These are phyloP conservation scores for Cepaea hortensis DNA, from an alignment of 2,888 invertebrate species.

Conservation along the genomic window DNA sequence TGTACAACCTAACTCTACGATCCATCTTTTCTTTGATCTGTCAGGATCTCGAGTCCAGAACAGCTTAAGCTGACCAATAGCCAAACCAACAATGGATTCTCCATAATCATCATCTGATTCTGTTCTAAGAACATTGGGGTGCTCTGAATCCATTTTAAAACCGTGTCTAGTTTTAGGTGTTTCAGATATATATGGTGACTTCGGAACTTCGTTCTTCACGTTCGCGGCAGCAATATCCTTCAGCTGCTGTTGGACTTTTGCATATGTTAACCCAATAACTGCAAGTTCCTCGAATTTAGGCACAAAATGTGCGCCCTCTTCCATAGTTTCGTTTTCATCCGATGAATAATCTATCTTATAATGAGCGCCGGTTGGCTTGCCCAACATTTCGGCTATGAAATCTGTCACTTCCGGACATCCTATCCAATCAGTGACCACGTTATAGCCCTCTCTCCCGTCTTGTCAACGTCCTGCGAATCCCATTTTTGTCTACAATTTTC, in stretches of 20 bases:
- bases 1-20: constrained; percentile 35
- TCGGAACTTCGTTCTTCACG: not conserved
- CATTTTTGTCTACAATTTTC: not conserved
- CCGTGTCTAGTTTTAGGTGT: not conserved
- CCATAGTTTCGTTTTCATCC: not conserved
- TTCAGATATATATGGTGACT: not conserved
- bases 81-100: constrained; percentile 10
- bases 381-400: constrained; percentile 12
- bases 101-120: too few species aligned
- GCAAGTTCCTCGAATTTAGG: constrained; percentile 26
- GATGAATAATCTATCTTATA: too few species aligned
- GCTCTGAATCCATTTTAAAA: not conserved
- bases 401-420: constrained; percentile 46
- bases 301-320: not conserved
- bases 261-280: constrained; percentile 20
- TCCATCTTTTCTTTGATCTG: not conserved
- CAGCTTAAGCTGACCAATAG: constrained; percentile 18
- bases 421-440: constrained; percentile 36
- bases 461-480: not conserved
- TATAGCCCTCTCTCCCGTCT: constrained; percentile 20
- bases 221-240: not conserved
- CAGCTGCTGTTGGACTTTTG: not conserved
- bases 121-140: not conserved
- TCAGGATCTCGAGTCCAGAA: constrained; percentile 29
- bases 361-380: not conserved